These are phyloP conservation scores for Schmidtea mediterranea DNA, from an alignment of 1,140 invertebrate genomes.

Conservation along the genomic window DNA sequence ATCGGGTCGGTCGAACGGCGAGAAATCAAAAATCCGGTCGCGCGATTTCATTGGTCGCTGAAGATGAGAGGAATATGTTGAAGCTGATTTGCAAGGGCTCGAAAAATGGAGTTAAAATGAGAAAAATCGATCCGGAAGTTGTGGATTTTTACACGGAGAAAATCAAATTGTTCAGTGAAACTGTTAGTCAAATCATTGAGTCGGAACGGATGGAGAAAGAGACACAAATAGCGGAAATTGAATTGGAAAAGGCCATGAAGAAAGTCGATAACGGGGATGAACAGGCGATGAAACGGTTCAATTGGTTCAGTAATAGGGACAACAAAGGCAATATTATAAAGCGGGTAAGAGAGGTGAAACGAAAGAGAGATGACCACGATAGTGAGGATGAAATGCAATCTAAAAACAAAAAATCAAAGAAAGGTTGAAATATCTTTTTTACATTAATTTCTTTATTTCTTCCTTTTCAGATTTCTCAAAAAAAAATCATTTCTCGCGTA, in stretches of 20 bases:
- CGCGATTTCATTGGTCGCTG: conserved; percentile 70
- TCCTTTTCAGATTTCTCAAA: too few species aligned
- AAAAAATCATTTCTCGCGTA: too few species aligned
- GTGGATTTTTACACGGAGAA: conserved; percentile 35
- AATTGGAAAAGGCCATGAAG: conserved; percentile 44
- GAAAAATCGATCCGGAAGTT: conserved; percentile 3
- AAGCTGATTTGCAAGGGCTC: conserved; percentile 64
- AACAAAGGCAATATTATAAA: too few species aligned
- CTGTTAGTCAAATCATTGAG: conserved; percentile 44
- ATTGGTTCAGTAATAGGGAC: not conserved
- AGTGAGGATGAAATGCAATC: too few species aligned
- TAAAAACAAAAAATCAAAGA: too few species aligned
- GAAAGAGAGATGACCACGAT: too few species aligned
- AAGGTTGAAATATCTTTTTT: too few species aligned
- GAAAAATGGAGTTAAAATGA: not conserved
- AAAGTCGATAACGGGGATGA: conserved; percentile 2
- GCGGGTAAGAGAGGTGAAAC: too few species aligned
- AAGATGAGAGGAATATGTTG: conserved; percentile 58
- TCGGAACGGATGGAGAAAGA: conserved; percentile 54
- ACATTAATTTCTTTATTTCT: too few species aligned
- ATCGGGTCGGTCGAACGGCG: conserved; percentile 78
- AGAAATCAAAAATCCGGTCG: conserved; percentile 57
- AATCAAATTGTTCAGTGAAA: conserved; percentile 38
- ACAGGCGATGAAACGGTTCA: not conserved
- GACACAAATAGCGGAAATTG: conserved; percentile 48